Evolutionary conservation across 2,797 vertebrate species (phyloP).

Genomic region (Denticeps clupeoides): DNA sequence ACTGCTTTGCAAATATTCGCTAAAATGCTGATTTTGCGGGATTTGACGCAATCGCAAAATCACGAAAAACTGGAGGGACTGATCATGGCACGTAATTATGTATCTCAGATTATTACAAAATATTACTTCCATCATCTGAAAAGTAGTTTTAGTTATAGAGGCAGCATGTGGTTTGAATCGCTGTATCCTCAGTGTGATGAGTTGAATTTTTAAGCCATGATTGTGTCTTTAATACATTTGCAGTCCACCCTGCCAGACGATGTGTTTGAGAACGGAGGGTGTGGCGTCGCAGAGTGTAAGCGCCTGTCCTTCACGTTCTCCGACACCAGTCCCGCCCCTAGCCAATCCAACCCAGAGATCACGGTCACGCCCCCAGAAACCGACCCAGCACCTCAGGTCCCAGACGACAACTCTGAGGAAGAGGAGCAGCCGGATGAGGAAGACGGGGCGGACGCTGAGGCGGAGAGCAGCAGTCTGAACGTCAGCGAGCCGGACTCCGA

Average conservation of each 20-base stretch:
- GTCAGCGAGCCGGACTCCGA: conserved; percentile 46
- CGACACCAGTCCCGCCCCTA: conserved; percentile 51
- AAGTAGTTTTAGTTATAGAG: too few relatives aligned
- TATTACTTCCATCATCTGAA: too few relatives aligned
- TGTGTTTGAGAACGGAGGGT: conserved; percentile 72
- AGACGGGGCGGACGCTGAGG: conserved; percentile 39
- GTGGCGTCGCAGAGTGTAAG: conserved; percentile 62
- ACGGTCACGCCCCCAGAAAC: conserved; percentile 64
- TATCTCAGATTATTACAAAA: too few relatives aligned
- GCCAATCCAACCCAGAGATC: conserved; percentile 77
- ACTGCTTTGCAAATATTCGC: too few relatives aligned
- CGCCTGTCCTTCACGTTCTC: conserved; percentile 81
- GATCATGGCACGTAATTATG: too few relatives aligned
- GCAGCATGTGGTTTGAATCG: too few relatives aligned
- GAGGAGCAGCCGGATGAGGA: conserved; percentile 46
- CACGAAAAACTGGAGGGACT: too few relatives aligned
- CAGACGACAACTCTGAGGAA: conserved; percentile 38
- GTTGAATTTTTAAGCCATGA: too few relatives aligned
- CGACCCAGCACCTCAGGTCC: conserved; percentile 35
- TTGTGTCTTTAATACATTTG: too few relatives aligned
- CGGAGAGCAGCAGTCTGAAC: conserved; percentile 40
- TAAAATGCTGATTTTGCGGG: too few relatives aligned
- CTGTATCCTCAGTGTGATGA: too few relatives aligned
- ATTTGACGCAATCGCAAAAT: too few relatives aligned
- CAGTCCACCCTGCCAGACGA: conserved; percentile 86